phyloP scores from a whole-genome alignment of 2,113 vertebrate genomes.

The Rynchops niger region DNA sequence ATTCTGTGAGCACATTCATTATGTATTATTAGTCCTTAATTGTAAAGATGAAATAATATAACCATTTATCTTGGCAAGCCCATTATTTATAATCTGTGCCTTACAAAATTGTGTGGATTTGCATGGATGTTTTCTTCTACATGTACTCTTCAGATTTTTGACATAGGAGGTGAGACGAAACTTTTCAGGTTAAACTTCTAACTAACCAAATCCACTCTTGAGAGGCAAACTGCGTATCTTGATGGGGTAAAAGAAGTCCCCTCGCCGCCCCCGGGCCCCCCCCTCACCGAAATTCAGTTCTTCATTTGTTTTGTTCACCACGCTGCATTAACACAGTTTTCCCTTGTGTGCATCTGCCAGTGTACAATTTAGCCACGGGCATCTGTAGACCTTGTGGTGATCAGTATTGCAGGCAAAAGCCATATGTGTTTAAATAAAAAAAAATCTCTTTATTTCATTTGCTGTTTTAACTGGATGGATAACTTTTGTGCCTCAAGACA shows the following conservation, averaged over 20 bases:
- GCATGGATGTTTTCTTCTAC: background rate
- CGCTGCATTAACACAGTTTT: constrained; percentile 82
- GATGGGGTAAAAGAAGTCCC: background rate
- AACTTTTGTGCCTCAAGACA: constrained; percentile 87
- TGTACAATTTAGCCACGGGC: constrained; percentile 86
- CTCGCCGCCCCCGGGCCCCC: background rate
- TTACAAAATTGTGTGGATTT: background rate
- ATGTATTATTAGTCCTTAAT: constrained; percentile 37
- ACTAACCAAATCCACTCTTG: constrained; percentile 27
- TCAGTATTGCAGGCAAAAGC: constrained; percentile 85
- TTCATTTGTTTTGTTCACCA: constrained; percentile 90
- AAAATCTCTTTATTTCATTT: constrained; percentile 82
- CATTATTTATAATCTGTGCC: background rate
- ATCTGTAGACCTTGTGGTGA: constrained; percentile 82
- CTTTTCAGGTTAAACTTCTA: background rate
- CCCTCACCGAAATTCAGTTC: constrained; percentile 59
- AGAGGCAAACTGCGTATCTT: constrained; percentile 35
- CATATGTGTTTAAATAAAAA: constrained; percentile 85
- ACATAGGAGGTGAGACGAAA: background rate
- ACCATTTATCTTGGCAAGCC: constrained; percentile 33
- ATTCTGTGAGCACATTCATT: constrained; percentile 28
- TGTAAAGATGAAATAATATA: constrained; percentile 34
- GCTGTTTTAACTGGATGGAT: constrained; percentile 85
- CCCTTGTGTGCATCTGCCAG: constrained; percentile 83
- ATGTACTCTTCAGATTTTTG: background rate